A percentile compares a stretch with the other conserved stretches of the same genome.
Conservation (phyloP, 2,888 invertebrate genomes). For the Phoenoteleia sp. region DNA sequence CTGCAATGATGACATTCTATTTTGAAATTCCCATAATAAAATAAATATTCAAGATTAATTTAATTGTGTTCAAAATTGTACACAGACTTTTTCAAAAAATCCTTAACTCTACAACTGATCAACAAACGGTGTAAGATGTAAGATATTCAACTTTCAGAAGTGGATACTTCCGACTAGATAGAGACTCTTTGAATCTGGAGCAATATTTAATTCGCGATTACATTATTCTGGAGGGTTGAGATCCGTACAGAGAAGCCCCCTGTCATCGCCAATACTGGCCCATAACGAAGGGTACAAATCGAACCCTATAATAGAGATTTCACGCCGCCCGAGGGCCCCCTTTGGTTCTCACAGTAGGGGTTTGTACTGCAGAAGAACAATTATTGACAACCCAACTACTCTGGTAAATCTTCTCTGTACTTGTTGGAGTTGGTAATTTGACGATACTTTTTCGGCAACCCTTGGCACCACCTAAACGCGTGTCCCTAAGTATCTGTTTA, state of each 20-base stretch:
- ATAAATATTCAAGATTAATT: no score
- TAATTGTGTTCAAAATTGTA: no score
- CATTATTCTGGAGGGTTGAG: slow-evolving; percentile 79
- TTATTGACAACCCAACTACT: slow-evolving; percentile 76
- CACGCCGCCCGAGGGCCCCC: slow-evolving; percentile 85
- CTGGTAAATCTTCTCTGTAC: slow-evolving; percentile 20
- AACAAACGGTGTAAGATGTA: no score
- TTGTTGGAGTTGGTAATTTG: background rate
- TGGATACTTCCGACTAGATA: slow-evolving; percentile 25
- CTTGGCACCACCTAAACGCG: slow-evolving; percentile 77
- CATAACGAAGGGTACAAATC: slow-evolving; percentile 77
- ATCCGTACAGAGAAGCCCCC: slow-evolving; percentile 72
- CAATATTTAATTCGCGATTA: slow-evolving; percentile 86
- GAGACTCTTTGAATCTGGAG: slow-evolving; percentile 70
- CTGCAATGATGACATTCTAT: no score
- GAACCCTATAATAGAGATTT: slow-evolving; percentile 86
- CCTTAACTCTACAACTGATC: no score
- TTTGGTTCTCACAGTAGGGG: slow-evolving; percentile 86
- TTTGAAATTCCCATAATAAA: no score
- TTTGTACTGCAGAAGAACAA: slow-evolving; percentile 71
- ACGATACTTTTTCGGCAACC: slow-evolving; percentile 25
- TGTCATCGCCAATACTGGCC: slow-evolving; percentile 78
- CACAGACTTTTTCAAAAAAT: no score
- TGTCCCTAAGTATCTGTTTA: slow-evolving; percentile 87
- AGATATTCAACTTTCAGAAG: slow-evolving; percentile 30